Conservation (phyloP, 2,888 invertebrate species). For the Raillietiella orientalis region DNA sequence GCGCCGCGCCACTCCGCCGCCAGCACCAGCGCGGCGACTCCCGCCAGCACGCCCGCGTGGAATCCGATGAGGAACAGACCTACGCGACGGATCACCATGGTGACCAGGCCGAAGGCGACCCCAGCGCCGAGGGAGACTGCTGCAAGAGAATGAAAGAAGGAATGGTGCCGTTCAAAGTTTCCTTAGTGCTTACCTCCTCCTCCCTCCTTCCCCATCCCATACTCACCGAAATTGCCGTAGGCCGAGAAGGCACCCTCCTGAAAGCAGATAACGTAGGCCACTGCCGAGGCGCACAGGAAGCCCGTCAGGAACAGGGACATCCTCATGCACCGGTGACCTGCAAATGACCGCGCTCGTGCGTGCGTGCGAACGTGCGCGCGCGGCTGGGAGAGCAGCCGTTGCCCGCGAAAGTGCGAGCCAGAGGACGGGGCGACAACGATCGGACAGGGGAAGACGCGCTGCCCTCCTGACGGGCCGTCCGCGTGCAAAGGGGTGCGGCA, state of each 20-base stretch:
- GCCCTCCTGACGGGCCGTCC: too few species aligned
- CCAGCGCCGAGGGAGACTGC: conserved; percentile 38
- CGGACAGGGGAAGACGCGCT: too few species aligned
- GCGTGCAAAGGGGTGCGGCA: too few species aligned
- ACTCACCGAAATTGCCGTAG: conserved; percentile 33
- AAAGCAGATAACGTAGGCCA: conserved; percentile 43
- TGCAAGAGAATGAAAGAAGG: conserved; percentile 9
- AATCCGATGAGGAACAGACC: conserved; percentile 49
- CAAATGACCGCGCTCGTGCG: too few species aligned
- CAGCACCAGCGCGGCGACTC: conserved; percentile 22
- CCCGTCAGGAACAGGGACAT: conserved; percentile 62
- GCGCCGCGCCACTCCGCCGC: conserved; percentile 11
- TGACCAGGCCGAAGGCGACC: conserved; percentile 38
- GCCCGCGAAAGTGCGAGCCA: too few species aligned
- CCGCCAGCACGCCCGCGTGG: conserved; percentile 31
- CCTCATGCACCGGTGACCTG: conserved; percentile 62
- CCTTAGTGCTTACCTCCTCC: too few species aligned
- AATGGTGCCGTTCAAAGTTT: conserved; percentile 10
- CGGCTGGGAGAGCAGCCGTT: too few species aligned
- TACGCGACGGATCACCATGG: conserved; percentile 46
- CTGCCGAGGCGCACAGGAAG: conserved; percentile 45
- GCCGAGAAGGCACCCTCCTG: conserved; percentile 43
- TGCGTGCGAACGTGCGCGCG: too few species aligned
- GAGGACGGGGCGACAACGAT: too few species aligned
- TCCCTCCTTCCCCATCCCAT: conserved; percentile 11